phyloP scores from a whole-genome alignment of 2,888 invertebrate genomes.

The Heliconius cydno region DNA sequence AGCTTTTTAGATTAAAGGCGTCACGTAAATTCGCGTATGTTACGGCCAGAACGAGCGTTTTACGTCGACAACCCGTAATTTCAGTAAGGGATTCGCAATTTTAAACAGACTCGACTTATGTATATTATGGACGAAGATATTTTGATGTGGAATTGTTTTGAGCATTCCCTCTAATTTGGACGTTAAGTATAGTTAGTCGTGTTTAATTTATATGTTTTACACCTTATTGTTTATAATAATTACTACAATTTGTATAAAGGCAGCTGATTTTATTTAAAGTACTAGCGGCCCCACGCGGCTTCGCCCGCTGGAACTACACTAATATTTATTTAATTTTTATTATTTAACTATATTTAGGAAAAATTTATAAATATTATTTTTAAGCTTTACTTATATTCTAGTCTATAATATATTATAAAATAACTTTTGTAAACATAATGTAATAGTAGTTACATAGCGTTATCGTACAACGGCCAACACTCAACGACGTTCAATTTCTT shows the following conservation, averaged over 20 bases:
- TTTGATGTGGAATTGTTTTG: constrained; percentile 27
- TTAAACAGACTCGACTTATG: constrained; percentile 26
- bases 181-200: neutral
- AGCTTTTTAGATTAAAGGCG: constrained; percentile 36
- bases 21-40: constrained; percentile 36
- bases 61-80: constrained; percentile 32
- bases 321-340: no score
- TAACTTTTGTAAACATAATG: neutral
- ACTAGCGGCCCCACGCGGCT: no score
- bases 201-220: neutral
- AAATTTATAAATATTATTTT: no score
- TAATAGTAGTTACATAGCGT: neutral
- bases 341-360: no score
- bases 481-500: constrained; percentile 13
- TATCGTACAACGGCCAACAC: constrained; percentile 1
- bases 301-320: no score
- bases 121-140: constrained; percentile 18
- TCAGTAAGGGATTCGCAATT: constrained; percentile 24
- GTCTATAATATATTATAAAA: no score
- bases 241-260: neutral
- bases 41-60: constrained; percentile 35
- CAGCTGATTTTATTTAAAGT: neutral
- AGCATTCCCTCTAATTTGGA: constrained; percentile 9
- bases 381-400: no score
- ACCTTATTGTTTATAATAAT: neutral